Base-by-base conservation (phyloP, 2,888 invertebrate species). In the Euspilapteryx auroguttella region DNA sequence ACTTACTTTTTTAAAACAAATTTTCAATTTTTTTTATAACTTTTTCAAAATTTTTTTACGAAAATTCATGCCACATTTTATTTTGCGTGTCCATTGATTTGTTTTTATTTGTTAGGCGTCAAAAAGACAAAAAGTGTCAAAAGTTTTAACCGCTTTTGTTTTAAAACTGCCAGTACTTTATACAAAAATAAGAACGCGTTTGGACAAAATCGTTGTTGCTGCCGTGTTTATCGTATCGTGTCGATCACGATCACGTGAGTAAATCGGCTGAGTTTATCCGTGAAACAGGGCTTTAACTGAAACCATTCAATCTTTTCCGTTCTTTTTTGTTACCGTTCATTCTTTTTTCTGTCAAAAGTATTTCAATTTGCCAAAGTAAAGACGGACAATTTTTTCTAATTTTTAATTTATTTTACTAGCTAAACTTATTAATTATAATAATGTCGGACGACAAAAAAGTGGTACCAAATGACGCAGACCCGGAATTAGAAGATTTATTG, bases 401-500 rank as follows among this genome's bases (percentile, higher is more conserved):
- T 17, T 17, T 17, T 5, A 6, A 17, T 17, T 17, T 17, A 6
- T 17, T 6, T 17, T 17, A 5, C 8, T 17, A 17, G n/a, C n/a
- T n/a, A 17, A 17, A 6, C 8, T 17, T 17, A 17, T 32, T 28
- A 36, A 30, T 37, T 44, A 57, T 32, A 37, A 73, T 73, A 37
- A 73, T 73, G 73, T 58, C 73, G 23, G 71, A 73, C 29, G 63
- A 59, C 37, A 68, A 73, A 34, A 57, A 69, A 39, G 42, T 55
- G 11, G 36, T 50, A 1, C 55, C 57, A 40, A 59, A 63, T 14
- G 57, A 61, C 5, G 63, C 62, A 14, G 87, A 88, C 44, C 78
- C 83, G 20, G 89, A 89, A 53, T 63, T 89, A 37, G 81, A 87
- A 32, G 85, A 87, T 39, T 71, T 89, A 42, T 61, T 89, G 39